Evolutionary conservation across 2,888 invertebrate genomes (phyloP), one percentile per base, ranked within the genome.

Genomic region (Philereme transversata): DNA sequence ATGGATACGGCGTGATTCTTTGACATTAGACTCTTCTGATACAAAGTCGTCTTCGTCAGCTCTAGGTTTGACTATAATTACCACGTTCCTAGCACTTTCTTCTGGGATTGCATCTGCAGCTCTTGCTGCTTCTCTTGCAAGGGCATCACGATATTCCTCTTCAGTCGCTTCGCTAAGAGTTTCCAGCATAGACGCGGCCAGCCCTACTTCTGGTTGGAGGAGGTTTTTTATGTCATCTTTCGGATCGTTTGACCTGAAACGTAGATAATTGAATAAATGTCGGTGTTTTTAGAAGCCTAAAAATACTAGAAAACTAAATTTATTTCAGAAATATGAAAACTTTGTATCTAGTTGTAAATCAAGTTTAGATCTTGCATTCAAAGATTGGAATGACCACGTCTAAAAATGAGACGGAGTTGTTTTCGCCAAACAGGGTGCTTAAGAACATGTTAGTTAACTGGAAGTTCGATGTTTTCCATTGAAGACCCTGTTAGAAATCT

Each of bases 141-240:
- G 70, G 0, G 91, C 92, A 7, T 90, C 86, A 65, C 78, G 67
- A 53, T 89, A 90, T 67, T 90, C 90, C 67, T 88, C 85, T 46
- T 91, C 88, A 0, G 90, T 90, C 5, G 81, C 91, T 71, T 88
- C 82, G 8, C 82, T 81, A 44, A 92, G 68, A 2, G 91, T 90
- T 67, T 90, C 79, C 22, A 92, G 73, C 57, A 92, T 85, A 4
- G 90, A 90, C 4, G 88, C 86, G 2, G 90, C 90, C 0, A 92
- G 79, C 22, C 78, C 86, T 7, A 91, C 89, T 79, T 92, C 91
- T 9, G 91, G 92, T 55, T 86, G 83, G 10, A 92, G 73, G 5
- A 92, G 74, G 0, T 87, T 89, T 58, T 88, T 88, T 0, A 72
- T 51, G 1, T 87, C 83, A 59, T 81, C 81, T 66, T 84, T 84